Evolutionary conservation across 92 coral and sea anemone species (phyloP).

Genomic region (Chrysogorgia sp.): DNA sequence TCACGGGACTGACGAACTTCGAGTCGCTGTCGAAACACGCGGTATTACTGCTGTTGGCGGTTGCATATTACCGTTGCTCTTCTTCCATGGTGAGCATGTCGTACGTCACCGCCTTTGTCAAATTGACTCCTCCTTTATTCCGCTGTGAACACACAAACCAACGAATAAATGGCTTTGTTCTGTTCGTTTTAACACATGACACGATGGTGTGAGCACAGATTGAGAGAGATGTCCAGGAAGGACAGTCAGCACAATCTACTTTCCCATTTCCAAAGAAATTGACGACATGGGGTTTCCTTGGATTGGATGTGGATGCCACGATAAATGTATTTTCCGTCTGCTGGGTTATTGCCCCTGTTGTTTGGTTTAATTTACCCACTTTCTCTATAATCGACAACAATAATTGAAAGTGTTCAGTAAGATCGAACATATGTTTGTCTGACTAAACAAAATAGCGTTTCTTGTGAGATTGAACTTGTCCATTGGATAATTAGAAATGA

Average conservation of each 20-base stretch:
- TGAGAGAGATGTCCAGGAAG: conserved; percentile 25
- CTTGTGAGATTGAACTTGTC: too few species aligned
- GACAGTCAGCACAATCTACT: conserved; percentile 42
- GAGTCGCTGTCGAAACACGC: conserved; percentile 6
- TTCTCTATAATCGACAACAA: too few species aligned
- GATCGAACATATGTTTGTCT: too few species aligned
- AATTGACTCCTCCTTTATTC: conserved; percentile 41
- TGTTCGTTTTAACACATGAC: conserved; percentile 26
- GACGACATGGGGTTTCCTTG: conserved; percentile 50
- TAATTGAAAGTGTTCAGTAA: too few species aligned
- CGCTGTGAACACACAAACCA: conserved; percentile 45
- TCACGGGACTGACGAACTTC: too few species aligned
- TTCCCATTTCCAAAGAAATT: conserved; percentile 44
- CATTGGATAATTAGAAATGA: too few species aligned
- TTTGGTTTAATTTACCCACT: too few species aligned
- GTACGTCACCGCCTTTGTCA: conserved; percentile 13
- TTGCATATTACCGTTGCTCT: neutral
- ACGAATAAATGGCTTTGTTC: conserved; percentile 19
- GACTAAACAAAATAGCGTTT: too few species aligned
- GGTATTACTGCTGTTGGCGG: conserved; percentile 15
- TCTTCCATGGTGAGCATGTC: too few species aligned
- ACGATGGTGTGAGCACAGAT: conserved; percentile 54
- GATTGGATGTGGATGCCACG: conserved; percentile 41
- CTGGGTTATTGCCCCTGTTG: conserved; percentile 2
- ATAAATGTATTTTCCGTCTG: conserved; percentile 37